Evolutionary conservation across 1,140 invertebrate species (phyloP), one percentile per base, ranked within the genome.

Genomic region (Gryon sp.): DNA sequence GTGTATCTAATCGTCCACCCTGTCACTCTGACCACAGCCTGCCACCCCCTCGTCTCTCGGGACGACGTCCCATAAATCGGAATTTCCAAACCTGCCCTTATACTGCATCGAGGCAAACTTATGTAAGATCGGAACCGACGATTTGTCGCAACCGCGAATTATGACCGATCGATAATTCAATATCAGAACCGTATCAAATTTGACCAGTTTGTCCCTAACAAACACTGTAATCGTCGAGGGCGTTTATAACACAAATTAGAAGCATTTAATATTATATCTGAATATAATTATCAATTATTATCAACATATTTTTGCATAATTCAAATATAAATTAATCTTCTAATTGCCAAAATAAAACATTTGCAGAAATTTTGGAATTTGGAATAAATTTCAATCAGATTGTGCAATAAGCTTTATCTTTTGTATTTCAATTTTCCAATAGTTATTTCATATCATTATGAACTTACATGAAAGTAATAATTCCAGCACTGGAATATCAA

Each of bases 61-160:
- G 85, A 83, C 73, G 79, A 76, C 80, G 81, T 81, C 83, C 79
- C 83, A 87, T 87, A 87, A 87, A 87, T 87, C 85, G 84, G 82
- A 84, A 85, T 83, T 87, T 86, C 80, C 55, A 83, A 76, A 57
- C 76, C 65, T 57, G 74, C 68, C 59, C 76, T 68, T n/a, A n/a
- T n/a, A 59, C 69, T 77, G 63, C 11, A 45, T 40, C 68, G 24
- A 66, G 41, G 50, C 74, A 80, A 80, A 74, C 78, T 80, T 50
- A 68, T 55, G 63, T 77, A 80, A 80, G 78, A 80, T 80, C 78
- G 69, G 66, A 74, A 63, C 78, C 59, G 55, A 66, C 78, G 78
- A 80, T 80, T 80, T 80, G 69, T 80, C 74, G 65, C 65, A 70
- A 70, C 74, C 75, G 75, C 78, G 78, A 80, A 80, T 80, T 80